Evolutionary conservation across 2,797 vertebrate genomes (phyloP).

Genomic region (Eulemur albifrons): DNA sequence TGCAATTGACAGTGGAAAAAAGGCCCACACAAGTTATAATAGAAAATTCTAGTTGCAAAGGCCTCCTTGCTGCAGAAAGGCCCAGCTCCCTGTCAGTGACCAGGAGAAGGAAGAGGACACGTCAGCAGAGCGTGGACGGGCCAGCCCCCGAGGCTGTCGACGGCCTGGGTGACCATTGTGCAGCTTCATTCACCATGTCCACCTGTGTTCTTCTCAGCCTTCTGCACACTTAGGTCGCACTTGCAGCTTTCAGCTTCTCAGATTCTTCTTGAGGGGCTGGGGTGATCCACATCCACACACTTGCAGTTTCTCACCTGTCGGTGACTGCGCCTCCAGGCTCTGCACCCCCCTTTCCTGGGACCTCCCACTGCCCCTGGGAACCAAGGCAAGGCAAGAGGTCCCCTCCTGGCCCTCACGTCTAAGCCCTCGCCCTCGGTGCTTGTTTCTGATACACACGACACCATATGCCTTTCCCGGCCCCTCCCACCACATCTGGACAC

Average conservation of each 20-base stretch:
- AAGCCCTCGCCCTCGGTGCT: background rate
- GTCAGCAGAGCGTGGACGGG: background rate
- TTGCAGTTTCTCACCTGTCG: background rate
- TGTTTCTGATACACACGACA: background rate
- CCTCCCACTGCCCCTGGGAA: accelerated
- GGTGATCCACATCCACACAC: background rate
- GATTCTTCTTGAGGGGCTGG: background rate
- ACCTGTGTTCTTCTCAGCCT: background rate
- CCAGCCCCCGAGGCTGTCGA: background rate
- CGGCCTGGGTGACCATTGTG: background rate
- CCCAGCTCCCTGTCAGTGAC: background rate
- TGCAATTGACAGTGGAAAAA: background rate
- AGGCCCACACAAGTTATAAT: background rate
- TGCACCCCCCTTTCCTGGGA: background rate
- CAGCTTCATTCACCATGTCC: background rate
- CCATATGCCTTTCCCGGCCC: background rate
- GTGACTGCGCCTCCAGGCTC: background rate
- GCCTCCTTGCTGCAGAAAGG: background rate
- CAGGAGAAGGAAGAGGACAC: background rate
- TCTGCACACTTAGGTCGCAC: background rate
- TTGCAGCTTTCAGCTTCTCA: background rate
- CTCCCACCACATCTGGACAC: background rate
- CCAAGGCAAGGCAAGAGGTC: background rate
- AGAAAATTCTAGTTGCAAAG: constrained; percentile 21
- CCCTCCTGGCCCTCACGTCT: background rate